phyloP scores from a whole-genome alignment of 2,888 invertebrate species.

The Frankliniella intonsa region DNA sequence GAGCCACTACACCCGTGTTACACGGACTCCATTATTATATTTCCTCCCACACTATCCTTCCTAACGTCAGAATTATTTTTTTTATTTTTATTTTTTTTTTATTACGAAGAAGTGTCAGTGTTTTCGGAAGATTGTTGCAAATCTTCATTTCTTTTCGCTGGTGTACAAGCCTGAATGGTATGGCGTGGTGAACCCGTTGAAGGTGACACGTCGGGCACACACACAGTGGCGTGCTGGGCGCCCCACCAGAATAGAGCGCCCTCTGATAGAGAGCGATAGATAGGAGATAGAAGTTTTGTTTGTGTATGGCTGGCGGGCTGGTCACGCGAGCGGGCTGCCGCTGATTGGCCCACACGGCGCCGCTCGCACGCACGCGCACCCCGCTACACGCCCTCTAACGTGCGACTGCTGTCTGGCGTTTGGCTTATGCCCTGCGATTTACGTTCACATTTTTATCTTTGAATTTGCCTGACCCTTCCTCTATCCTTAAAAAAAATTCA shows the following conservation, averaged over 20 bases:
- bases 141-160: too few relatives aligned
- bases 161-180: too few relatives aligned
- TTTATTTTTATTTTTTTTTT: not conserved
- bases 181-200: too few relatives aligned
- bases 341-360: conserved; percentile 5
- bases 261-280: not conserved
- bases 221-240: too few relatives aligned
- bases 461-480: too few relatives aligned
- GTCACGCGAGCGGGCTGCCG: not conserved
- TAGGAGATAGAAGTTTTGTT: not conserved
- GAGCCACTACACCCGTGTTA: not conserved
- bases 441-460: too few relatives aligned
- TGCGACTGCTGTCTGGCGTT: too few relatives aligned
- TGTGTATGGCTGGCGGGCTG: not conserved
- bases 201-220: too few relatives aligned
- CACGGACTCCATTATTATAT: not conserved
- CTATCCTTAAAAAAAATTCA: too few relatives aligned
- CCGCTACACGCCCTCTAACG: too few relatives aligned
- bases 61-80: not conserved
- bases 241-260: not conserved
- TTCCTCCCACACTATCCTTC: not conserved
- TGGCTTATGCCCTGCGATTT: too few relatives aligned
- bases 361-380: not conserved
- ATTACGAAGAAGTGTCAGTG: not conserved
- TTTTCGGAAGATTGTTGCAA: too few relatives aligned